These are phyloP conservation scores for Pachymerium ferrugineum DNA, from an alignment of 2,888 invertebrate species.

Conservation along the genomic window DNA sequence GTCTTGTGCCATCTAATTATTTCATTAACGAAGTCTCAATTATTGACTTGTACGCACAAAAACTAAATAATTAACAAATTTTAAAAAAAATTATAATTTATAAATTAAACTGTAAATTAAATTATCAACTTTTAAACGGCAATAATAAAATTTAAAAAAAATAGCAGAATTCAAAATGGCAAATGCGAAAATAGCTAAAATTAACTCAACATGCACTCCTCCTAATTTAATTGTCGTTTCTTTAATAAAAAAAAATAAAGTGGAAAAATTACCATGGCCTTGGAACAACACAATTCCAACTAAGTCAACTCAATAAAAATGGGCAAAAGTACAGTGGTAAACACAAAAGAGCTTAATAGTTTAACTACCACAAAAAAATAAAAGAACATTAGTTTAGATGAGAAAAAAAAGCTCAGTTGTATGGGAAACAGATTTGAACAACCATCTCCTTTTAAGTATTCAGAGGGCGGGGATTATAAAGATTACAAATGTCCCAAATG, in stretches of 20 bases:
- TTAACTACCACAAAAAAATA: too few relatives aligned
- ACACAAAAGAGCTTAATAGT: too few relatives aligned
- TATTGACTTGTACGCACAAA: neutral
- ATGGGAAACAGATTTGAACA: conserved; percentile 1
- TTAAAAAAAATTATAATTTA: neutral
- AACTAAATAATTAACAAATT: neutral
- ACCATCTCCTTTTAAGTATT: neutral
- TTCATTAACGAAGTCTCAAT: neutral
- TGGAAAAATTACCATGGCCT: too few relatives aligned
- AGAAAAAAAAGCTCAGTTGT: neutral
- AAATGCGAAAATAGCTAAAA: too few relatives aligned
- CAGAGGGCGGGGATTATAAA: neutral
- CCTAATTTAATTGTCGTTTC: too few relatives aligned
- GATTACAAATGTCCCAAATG: conserved; percentile 7
- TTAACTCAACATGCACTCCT: too few relatives aligned
- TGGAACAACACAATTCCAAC: too few relatives aligned
- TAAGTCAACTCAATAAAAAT: too few relatives aligned
- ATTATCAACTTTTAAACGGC: neutral
- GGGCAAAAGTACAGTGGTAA: too few relatives aligned
- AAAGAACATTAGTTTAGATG: neutral
- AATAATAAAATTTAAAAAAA: neutral
- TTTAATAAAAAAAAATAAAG: neutral
- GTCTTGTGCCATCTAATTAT: neutral
- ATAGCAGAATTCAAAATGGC: too few relatives aligned
- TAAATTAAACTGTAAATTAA: neutral